Evolutionary conservation across 2,797 vertebrate genomes (phyloP).

Genomic region (Pagetopsis macropterus): DNA sequence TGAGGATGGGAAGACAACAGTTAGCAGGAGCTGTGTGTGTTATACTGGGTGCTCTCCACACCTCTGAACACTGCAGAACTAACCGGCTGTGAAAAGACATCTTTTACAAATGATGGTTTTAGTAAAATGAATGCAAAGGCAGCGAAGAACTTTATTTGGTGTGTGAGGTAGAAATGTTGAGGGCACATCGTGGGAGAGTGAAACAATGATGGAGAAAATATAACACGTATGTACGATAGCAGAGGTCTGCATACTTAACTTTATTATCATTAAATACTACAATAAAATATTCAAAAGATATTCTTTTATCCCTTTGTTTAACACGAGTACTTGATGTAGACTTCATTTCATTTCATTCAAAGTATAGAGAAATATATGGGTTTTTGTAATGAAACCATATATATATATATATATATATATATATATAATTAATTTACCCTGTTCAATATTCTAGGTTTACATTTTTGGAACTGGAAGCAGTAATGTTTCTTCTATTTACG

Average conservation of each 20-base stretch:
- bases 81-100: slow-evolving; percentile 29
- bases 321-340: no score
- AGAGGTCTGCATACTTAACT: background rate
- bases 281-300: background rate
- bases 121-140: background rate
- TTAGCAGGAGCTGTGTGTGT: slow-evolving; percentile 27
- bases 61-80: slow-evolving; percentile 28
- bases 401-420: no score
- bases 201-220: background rate
- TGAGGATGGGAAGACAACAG: slow-evolving; percentile 5
- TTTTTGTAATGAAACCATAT: no score
- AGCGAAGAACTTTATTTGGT: slow-evolving; percentile 7
- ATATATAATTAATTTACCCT: no score
- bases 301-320: background rate
- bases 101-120: background rate
- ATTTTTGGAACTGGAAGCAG: no score
- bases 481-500: no score
- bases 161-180: slow-evolving; percentile 1
- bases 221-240: background rate
- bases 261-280: background rate
- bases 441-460: no score
- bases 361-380: no score
- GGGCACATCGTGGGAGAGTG: background rate
- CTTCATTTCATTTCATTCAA: no score
- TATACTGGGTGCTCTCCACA: slow-evolving; percentile 28